Percentiles rank a stretch among this genome's conserved stretches.
These are phyloP conservation scores for Microcebus griseorufus DNA, from an alignment of 2,113 vertebrate genomes.

Conservation along the genomic window DNA sequence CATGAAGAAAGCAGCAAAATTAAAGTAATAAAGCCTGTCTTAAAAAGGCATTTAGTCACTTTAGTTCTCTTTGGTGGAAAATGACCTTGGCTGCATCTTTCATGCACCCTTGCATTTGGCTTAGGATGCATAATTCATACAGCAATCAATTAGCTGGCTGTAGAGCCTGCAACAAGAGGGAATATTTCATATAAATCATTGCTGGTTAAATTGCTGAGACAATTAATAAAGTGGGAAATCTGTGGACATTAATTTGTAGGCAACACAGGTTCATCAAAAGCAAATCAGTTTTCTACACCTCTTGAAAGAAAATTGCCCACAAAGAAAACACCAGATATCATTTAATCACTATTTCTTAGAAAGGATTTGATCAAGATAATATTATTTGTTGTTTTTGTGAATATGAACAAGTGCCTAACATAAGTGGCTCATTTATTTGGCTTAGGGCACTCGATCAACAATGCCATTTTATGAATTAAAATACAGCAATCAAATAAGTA, in stretches of 20 bases:
- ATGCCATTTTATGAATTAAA: constrained; percentile 40
- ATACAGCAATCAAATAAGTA: constrained; percentile 24
- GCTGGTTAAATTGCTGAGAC: constrained; percentile 57
- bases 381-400: constrained; percentile 64
- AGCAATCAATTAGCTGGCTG: constrained; percentile 74
- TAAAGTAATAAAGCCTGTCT: constrained; percentile 36
- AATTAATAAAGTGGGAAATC: constrained; percentile 73
- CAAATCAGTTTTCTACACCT: constrained; percentile 54
- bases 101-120: constrained; percentile 55
- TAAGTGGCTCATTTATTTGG: constrained; percentile 58
- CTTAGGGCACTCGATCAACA: constrained; percentile 32
- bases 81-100: constrained; percentile 71
- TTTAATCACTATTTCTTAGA: constrained; percentile 50
- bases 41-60: constrained; percentile 25
- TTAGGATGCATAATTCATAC: constrained; percentile 76
- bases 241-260: constrained; percentile 60
- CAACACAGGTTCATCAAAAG: constrained; percentile 66
- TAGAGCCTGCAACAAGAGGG: constrained; percentile 52
- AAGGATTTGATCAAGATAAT: constrained; percentile 48
- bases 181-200: constrained; percentile 74
- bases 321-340: constrained; percentile 45
- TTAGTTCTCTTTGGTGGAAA: background rate
- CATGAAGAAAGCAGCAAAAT: constrained; percentile 50
- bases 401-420: constrained; percentile 15
- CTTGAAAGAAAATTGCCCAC: constrained; percentile 38